These are phyloP conservation scores for Taxidea taxus DNA, from an alignment of 2,113 vertebrate species.

Conservation along the genomic window DNA sequence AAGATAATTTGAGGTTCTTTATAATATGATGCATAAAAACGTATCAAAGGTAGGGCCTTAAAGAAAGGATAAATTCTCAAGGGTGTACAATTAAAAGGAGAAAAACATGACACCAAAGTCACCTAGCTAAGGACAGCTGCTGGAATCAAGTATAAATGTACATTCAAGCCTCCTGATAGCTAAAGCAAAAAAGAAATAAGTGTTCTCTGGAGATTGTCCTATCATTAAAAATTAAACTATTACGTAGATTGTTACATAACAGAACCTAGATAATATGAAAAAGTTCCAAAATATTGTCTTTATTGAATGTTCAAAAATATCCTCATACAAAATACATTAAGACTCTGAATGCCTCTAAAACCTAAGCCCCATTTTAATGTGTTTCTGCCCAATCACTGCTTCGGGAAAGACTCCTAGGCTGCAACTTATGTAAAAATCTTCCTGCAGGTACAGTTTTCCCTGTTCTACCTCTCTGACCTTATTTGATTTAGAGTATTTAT, in stretches of 20 bases:
- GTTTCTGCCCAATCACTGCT: background rate
- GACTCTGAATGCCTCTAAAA: background rate
- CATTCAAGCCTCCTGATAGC: background rate
- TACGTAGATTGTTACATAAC: background rate
- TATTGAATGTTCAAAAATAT: background rate
- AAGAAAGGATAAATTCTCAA: background rate
- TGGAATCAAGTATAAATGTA: background rate
- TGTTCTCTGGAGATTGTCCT: background rate
- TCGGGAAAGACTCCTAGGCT: background rate
- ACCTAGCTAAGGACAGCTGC: background rate
- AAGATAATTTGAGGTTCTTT: background rate
- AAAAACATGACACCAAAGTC: background rate
- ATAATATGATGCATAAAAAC: background rate
- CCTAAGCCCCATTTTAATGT: background rate
- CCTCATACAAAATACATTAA: background rate
- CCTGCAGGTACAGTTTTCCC: background rate
- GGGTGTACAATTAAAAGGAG: background rate
- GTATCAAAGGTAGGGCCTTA: background rate
- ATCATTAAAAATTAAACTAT: background rate
- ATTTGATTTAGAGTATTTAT: background rate
- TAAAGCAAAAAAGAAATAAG: background rate
- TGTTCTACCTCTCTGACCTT: background rate
- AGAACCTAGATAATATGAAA: background rate
- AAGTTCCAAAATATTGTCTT: background rate
- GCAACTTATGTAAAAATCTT: background rate